Evolutionary conservation across 2,113 vertebrate genomes (phyloP).

Genomic region (Nerophis ophidion): DNA sequence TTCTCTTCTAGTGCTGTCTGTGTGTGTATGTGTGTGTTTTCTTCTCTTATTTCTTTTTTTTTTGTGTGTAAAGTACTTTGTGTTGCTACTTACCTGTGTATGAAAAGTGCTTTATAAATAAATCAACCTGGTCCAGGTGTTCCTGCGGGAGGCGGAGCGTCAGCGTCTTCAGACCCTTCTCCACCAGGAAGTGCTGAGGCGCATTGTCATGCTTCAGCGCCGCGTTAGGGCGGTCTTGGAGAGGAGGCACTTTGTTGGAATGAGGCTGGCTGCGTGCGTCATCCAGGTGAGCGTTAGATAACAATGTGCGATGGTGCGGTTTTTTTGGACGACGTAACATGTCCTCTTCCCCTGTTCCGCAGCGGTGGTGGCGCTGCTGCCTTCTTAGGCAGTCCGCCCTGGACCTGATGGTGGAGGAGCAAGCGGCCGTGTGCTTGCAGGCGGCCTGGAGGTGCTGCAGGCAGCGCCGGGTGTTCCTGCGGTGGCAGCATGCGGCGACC

Average conservation of each 20-base stretch:
- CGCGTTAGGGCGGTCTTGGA: slow-evolving; percentile 83
- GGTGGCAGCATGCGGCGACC: slow-evolving; percentile 70
- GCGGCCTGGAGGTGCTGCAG: slow-evolving; percentile 80
- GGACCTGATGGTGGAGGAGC: slow-evolving; percentile 47
- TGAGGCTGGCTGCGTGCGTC: slow-evolving; percentile 68
- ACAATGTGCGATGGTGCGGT: too few species aligned
- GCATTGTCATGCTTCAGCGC: slow-evolving; percentile 81
- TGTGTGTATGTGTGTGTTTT: too few species aligned
- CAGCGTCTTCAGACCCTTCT: slow-evolving; percentile 86
- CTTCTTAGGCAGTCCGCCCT: slow-evolving; percentile 53
- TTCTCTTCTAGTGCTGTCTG: too few species aligned
- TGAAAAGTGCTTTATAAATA: too few species aligned
- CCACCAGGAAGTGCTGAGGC: slow-evolving; percentile 85
- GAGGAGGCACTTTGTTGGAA: slow-evolving; percentile 79
- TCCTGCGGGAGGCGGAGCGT: slow-evolving; percentile 85
- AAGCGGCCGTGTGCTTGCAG: slow-evolving; percentile 78
- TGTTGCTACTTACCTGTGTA: too few species aligned
- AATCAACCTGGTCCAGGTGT: slow-evolving; percentile 71
- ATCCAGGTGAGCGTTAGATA: slow-evolving; percentile 78
- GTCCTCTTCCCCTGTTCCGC: slow-evolving; percentile 9
- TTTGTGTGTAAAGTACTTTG: too few species aligned
- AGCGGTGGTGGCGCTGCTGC: slow-evolving; percentile 83
- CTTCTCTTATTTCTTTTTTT: too few species aligned
- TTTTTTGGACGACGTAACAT: neutral
- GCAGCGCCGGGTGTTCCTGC: slow-evolving; percentile 73